A percentile compares a stretch with the other conserved stretches of the same genome.
phyloP scores from a whole-genome alignment of 2,888 invertebrate genomes.

The Zelleria hepariella region DNA sequence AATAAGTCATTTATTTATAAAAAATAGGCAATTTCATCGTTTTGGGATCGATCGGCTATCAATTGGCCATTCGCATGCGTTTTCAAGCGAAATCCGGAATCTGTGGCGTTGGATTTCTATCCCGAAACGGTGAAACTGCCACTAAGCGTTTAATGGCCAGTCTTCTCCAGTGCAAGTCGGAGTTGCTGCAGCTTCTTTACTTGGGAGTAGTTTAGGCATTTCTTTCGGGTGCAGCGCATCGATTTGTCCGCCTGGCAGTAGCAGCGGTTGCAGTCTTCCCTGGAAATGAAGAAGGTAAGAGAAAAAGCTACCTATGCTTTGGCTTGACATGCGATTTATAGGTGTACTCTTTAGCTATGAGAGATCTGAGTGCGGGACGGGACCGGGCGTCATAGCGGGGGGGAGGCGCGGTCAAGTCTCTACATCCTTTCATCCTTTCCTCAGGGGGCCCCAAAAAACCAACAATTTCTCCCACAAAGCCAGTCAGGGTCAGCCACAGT shows the following conservation, averaged over 20 bases:
- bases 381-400: no score
- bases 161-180: not conserved
- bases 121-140: not conserved
- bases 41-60: not conserved
- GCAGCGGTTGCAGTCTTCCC: conserved; percentile 43
- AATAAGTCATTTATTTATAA: no score
- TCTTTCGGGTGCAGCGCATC: conserved; percentile 45
- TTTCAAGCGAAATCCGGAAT: no score
- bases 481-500: no score
- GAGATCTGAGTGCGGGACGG: no score
- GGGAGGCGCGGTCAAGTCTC: no score
- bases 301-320: no score
- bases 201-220: conserved; percentile 39
- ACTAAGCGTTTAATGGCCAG: not conserved
- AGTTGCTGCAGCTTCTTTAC: conserved; percentile 15
- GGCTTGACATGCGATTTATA: not conserved
- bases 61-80: no score
- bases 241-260: conserved; percentile 37
- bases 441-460: no score
- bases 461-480: no score
- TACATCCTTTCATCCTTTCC: no score
- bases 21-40: not conserved
- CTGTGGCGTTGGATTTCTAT: not conserved
- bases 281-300: conserved; percentile 3
- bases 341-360: no score